Conservation (phyloP, 2,113 vertebrate genomes). For the Scalopus aquaticus region DNA sequence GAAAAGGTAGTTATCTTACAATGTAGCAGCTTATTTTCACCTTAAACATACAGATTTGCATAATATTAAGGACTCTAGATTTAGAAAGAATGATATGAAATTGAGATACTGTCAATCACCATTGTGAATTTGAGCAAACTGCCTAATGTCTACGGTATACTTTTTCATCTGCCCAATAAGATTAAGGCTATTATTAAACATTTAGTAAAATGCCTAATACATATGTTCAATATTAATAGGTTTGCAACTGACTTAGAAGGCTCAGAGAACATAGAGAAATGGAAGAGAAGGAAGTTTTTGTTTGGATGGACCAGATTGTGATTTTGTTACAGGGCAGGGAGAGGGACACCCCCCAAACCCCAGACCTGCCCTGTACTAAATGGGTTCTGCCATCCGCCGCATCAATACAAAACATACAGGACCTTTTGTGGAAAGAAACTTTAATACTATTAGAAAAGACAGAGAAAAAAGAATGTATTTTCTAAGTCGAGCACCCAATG, state of each 20-base stretch:
- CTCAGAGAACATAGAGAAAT: neutral
- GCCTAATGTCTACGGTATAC: neutral
- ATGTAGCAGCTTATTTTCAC: neutral
- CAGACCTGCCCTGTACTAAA: too few species aligned
- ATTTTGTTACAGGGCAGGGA: too few species aligned
- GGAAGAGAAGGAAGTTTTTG: neutral
- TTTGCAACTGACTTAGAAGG: neutral
- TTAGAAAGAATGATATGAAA: constrained; percentile 3
- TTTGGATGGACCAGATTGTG: neutral
- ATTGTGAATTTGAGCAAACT: neutral
- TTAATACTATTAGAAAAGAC: too few species aligned
- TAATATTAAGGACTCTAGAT: neutral
- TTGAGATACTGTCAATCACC: neutral
- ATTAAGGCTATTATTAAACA: constrained; percentile 24
- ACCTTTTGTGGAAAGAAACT: too few species aligned
- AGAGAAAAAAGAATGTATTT: too few species aligned
- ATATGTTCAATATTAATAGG: constrained; percentile 39
- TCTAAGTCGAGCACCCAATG: too few species aligned
- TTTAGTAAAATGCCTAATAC: neutral
- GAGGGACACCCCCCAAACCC: too few species aligned
- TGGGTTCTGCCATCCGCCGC: too few species aligned
- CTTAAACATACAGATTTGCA: neutral
- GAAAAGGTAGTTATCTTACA: constrained; percentile 4
- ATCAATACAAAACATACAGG: too few species aligned
- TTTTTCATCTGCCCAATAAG: neutral